Evolutionary conservation across 2,888 invertebrate genomes (phyloP).

Genomic region (Prosapia bicincta): DNA sequence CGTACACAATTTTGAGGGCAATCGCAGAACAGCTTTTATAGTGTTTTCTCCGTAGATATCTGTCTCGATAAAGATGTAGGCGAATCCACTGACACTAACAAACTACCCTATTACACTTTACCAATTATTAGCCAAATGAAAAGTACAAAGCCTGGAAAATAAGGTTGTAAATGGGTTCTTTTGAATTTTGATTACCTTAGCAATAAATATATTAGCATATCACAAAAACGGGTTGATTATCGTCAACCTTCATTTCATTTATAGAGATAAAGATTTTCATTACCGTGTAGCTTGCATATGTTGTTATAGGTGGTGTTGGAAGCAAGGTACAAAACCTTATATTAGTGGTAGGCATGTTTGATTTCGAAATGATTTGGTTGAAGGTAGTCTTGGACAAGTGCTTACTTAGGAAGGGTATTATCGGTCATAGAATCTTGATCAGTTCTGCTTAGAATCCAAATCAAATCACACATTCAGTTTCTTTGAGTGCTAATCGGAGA

Average conservation of each 20-base stretch:
- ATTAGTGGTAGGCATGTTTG: too few species aligned
- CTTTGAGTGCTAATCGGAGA: too few species aligned
- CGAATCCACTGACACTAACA: slow-evolving; percentile 3
- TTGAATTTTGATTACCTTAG: slow-evolving; percentile 7
- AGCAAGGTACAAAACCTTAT: too few species aligned
- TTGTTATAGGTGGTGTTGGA: background rate
- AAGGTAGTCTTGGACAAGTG: background rate
- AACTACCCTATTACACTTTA: background rate
- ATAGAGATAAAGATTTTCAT: slow-evolving; percentile 1
- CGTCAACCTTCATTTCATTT: background rate
- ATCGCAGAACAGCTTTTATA: too few species aligned
- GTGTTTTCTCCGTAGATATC: too few species aligned
- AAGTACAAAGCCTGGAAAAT: slow-evolving; percentile 5
- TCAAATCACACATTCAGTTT: too few species aligned
- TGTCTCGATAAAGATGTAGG: slow-evolving; percentile 8
- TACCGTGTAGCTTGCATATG: background rate
- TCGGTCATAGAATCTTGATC: too few species aligned
- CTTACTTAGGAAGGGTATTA: background rate
- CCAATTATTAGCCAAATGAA: slow-evolving; percentile 12
- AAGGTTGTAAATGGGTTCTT: background rate
- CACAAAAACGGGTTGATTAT: slow-evolving; percentile 7
- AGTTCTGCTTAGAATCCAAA: too few species aligned
- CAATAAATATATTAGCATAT: slow-evolving; percentile 8
- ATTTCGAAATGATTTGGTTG: slow-evolving; percentile 2
- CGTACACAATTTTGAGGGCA: too few species aligned